phyloP scores from a whole-genome alignment of 2,888 invertebrate genomes.

The Cryptocephalus moraei region DNA sequence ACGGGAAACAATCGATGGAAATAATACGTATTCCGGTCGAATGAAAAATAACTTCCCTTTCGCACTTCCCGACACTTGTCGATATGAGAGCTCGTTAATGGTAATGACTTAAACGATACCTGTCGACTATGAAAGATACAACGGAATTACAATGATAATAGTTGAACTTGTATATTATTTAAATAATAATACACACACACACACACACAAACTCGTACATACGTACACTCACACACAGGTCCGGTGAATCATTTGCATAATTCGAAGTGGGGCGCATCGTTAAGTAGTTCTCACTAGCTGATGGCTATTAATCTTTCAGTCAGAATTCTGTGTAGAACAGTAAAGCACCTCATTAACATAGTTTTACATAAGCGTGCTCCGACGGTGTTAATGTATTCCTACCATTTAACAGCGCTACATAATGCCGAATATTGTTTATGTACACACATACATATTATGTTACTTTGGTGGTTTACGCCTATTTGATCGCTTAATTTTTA shows the following conservation, averaged over 20 bases:
- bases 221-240: not conserved
- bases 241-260: conserved; percentile 13
- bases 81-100: no score
- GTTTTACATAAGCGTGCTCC: conserved; percentile 31
- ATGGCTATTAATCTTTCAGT: conserved; percentile 19
- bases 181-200: conserved; percentile 24
- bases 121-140: conserved; percentile 6
- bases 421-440: conserved; percentile 20
- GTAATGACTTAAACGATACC: conserved; percentile 2
- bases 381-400: conserved; percentile 25
- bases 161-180: conserved; percentile 20
- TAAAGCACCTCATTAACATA: conserved; percentile 27
- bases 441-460: not conserved
- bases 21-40: no score
- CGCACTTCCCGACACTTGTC: no score
- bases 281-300: conserved; percentile 10
- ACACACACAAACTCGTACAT: not conserved
- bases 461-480: not conserved
- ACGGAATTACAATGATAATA: conserved; percentile 29
- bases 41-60: no score
- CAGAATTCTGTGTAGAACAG: conserved; percentile 20
- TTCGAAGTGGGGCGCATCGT: conserved; percentile 14
- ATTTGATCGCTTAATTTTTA: no score
- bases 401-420: conserved; percentile 24
- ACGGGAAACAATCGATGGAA: no score